Conservation (phyloP, 2,113 vertebrate genomes). For the Gavia stellata region DNA sequence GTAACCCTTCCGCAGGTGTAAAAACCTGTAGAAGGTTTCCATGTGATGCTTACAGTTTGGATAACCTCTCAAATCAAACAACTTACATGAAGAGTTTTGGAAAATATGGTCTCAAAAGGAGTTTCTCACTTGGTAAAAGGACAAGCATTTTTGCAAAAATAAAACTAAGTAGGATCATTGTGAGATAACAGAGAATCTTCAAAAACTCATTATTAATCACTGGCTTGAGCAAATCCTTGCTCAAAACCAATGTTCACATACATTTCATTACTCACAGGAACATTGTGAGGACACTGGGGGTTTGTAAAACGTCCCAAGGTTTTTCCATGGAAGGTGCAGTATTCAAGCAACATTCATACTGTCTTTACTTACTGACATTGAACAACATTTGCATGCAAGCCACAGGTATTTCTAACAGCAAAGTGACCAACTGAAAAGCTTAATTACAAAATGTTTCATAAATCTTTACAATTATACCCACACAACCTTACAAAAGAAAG, state of each 20-base stretch:
- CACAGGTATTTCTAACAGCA: not conserved
- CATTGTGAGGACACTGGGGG: not conserved
- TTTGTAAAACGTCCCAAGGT: not conserved
- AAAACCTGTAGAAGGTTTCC: not conserved
- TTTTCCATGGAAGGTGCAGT: not conserved
- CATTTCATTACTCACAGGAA: not conserved
- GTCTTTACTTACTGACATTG: not conserved
- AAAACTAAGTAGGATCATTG: not conserved
- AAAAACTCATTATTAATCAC: not conserved
- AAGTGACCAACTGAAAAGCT: not conserved
- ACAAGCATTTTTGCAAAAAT: not conserved
- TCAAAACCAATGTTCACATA: not conserved
- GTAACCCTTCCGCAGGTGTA: not conserved
- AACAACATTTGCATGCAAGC: not conserved
- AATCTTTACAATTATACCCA: not conserved
- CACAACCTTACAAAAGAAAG: not conserved
- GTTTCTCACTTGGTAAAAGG: not conserved
- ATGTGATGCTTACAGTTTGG: not conserved
- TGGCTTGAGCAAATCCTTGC: not conserved
- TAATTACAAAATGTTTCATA: not conserved
- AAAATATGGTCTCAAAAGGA: not conserved
- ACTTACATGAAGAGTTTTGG: not conserved
- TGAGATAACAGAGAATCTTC: not conserved
- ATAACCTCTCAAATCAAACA: not conserved
- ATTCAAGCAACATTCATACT: not conserved